phyloP scores from a whole-genome alignment of 2,888 invertebrate species.

The Hypolimnas misippus region DNA sequence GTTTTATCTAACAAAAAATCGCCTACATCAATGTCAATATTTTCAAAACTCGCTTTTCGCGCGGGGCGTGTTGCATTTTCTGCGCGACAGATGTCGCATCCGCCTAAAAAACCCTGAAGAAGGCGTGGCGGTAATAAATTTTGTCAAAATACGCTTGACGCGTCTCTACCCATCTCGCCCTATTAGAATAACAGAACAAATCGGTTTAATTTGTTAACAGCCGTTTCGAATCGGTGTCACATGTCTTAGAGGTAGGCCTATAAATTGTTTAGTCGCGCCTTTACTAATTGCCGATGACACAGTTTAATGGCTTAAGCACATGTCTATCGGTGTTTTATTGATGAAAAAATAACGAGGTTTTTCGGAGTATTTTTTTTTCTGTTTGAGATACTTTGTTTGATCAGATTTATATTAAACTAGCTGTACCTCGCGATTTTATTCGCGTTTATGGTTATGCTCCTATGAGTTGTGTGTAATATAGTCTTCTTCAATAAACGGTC shows the following conservation, averaged over 20 bases:
- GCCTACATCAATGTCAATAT: constrained; percentile 51
- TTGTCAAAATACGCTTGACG: constrained; percentile 80
- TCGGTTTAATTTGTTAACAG: constrained; percentile 83
- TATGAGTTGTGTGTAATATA: too few species aligned
- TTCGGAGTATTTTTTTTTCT: background rate
- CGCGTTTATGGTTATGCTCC: too few species aligned
- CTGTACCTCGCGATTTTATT: too few species aligned
- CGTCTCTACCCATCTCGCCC: constrained; percentile 80
- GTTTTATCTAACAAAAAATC: constrained; percentile 27
- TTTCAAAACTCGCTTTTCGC: constrained; percentile 58
- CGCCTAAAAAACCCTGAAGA: constrained; percentile 70
- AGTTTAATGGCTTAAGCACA: constrained; percentile 77
- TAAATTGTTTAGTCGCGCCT: constrained; percentile 76
- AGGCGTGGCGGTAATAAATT: constrained; percentile 84
- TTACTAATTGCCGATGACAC: constrained; percentile 81
- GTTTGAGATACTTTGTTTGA: background rate
- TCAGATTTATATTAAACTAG: too few species aligned
- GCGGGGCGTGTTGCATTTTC: constrained; percentile 69
- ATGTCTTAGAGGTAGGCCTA: constrained; percentile 69
- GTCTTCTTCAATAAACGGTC: too few species aligned
- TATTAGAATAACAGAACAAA: constrained; percentile 84
- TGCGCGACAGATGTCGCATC: constrained; percentile 77
- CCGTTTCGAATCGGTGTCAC: constrained; percentile 78
- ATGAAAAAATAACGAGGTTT: constrained; percentile 40
- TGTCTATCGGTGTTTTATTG: constrained; percentile 65